Percentiles rank a stretch among this genome's conserved stretches.
phyloP scores from a whole-genome alignment of 2,113 vertebrate genomes.

The Fulica atra region DNA sequence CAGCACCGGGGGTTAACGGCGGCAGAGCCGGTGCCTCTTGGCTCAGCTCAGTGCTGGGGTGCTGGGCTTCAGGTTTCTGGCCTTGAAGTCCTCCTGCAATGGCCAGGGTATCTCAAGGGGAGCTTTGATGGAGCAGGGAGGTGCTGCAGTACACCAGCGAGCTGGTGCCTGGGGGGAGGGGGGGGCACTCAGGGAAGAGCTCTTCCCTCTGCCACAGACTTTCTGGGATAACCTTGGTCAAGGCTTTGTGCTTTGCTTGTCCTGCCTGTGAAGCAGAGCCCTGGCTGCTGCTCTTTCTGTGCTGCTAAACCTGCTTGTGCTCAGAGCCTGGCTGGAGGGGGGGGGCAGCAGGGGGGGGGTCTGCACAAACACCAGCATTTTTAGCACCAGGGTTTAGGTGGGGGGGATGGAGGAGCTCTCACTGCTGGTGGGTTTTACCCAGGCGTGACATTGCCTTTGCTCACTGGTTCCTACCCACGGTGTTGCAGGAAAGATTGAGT shows the following conservation, averaged over 20 bases:
- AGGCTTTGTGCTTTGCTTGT: neutral
- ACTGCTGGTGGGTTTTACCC: neutral
- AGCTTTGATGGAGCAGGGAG: neutral
- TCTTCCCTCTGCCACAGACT: neutral
- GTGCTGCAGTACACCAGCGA: neutral
- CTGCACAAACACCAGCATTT: neutral
- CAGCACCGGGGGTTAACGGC: neutral
- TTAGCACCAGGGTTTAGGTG: neutral
- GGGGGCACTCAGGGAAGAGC: neutral
- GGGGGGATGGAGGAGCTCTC: neutral
- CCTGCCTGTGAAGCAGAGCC: neutral
- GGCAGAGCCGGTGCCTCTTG: neutral
- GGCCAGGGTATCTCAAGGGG: conserved; percentile 5
- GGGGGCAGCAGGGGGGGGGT: neutral
- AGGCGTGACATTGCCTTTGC: neutral
- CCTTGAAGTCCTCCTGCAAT: neutral
- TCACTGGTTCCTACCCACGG: neutral
- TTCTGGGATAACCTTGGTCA: conserved; percentile 13
- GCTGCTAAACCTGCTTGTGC: neutral
- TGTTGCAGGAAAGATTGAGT: neutral
- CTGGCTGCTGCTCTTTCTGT: neutral
- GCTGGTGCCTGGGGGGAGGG: neutral
- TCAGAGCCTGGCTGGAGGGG: neutral
- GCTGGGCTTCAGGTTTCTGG: neutral
- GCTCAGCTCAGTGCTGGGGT: neutral